These are phyloP conservation scores for Copidosoma floridanum DNA, from an alignment of 1,140 invertebrate species.

Conservation along the genomic window DNA sequence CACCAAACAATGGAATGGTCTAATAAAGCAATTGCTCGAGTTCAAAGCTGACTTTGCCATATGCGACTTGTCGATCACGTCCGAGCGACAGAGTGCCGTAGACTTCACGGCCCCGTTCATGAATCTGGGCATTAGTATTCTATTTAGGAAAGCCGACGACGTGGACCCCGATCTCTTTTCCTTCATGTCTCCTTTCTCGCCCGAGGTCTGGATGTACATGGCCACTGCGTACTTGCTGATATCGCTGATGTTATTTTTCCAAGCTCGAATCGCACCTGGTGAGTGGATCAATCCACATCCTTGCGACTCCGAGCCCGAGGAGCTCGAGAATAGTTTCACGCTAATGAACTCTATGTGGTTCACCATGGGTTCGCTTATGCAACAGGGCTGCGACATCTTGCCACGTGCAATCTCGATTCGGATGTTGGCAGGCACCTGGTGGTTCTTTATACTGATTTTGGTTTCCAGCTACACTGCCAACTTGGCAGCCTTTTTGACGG, in stretches of 20 bases:
- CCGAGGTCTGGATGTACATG: constrained; percentile 92
- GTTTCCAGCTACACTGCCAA: constrained; percentile 95
- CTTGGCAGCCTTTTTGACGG: constrained; percentile 90
- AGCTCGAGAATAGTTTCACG: constrained; percentile 79
- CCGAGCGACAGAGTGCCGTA: constrained; percentile 75
- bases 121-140: constrained; percentile 80
- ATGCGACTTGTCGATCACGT: constrained; percentile 89
- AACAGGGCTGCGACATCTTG: constrained; percentile 66
- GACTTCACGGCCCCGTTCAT: constrained; percentile 92
- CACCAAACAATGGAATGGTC: constrained; percentile 78
- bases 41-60: constrained; percentile 85
- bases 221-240: constrained; percentile 82
- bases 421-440: constrained; percentile 84
- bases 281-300: constrained; percentile 89
- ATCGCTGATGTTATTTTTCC: constrained; percentile 76
- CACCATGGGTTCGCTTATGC: constrained; percentile 75
- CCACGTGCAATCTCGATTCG: constrained; percentile 69
- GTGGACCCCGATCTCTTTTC: constrained; percentile 76
- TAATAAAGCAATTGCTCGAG: constrained; percentile 76
- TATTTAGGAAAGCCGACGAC: constrained; percentile 70
- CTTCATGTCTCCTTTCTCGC: constrained; percentile 82
- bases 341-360: constrained; percentile 84
- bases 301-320: constrained; percentile 74
- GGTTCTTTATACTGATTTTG: constrained; percentile 94
- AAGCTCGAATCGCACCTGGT: constrained; percentile 78